Percentiles rank a stretch among this genome's conserved stretches.
Evolutionary conservation across 1,140 invertebrate species (phyloP).

Genomic region (Drosophila sucinea): DNA sequence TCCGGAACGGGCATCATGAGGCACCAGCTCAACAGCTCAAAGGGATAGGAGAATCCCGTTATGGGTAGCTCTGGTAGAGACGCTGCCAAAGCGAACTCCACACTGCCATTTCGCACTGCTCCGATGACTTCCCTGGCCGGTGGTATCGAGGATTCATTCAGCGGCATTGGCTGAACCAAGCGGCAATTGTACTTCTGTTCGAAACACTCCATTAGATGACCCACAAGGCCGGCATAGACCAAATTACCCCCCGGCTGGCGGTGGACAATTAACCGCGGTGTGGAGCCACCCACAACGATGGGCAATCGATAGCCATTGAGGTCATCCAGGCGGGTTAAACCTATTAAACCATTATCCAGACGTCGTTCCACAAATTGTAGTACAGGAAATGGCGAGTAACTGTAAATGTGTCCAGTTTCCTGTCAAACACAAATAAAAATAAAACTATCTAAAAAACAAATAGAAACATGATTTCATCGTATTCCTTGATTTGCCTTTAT

Average conservation of each 20-base stretch:
- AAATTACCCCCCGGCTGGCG: constrained; percentile 28
- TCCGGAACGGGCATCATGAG: constrained; percentile 64
- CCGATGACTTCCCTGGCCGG: constrained; percentile 34
- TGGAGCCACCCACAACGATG: constrained; percentile 56
- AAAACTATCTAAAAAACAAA: not conserved
- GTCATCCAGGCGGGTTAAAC: constrained; percentile 37
- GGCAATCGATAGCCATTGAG: constrained; percentile 49
- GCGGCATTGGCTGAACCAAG: constrained; percentile 35
- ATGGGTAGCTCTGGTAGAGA: constrained; percentile 25
- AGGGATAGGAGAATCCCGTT: constrained; percentile 56
- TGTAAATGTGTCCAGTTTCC: constrained; percentile 47
- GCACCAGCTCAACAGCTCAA: constrained; percentile 68
- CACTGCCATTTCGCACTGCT: constrained; percentile 56
- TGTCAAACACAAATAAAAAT: constrained; percentile 25
- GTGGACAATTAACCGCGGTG: constrained; percentile 63
- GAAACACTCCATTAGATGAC: constrained; percentile 55
- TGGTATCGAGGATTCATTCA: constrained; percentile 22
- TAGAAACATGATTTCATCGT: not conserved
- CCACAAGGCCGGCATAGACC: constrained; percentile 47
- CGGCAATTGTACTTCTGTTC: constrained; percentile 52
- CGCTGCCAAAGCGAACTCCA: constrained; percentile 48
- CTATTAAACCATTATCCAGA: constrained; percentile 15
- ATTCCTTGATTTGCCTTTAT: not conserved
- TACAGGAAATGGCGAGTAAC: constrained; percentile 61
- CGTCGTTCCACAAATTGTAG: constrained; percentile 42